phyloP scores from a whole-genome alignment of 2,888 invertebrate genomes.

The Tipula helvola region DNA sequence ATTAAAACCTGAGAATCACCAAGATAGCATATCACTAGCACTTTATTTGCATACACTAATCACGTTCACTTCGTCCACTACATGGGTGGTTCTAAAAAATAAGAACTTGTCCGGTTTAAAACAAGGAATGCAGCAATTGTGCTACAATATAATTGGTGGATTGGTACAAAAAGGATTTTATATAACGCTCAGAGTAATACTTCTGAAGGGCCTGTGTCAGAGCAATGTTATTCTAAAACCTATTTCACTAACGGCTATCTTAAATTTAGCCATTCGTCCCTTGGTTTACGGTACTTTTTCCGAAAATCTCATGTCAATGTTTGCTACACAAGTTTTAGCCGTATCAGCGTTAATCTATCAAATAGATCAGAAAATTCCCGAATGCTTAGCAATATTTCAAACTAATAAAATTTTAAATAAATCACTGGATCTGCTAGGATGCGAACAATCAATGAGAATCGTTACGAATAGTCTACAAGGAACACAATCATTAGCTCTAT shows the following conservation, averaged over 20 bases:
- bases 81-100: conserved; percentile 71
- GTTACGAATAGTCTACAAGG: conserved; percentile 78
- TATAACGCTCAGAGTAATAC: conserved; percentile 60
- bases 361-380: conserved; percentile 62
- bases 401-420: conserved; percentile 61
- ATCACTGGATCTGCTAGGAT: conserved; percentile 62
- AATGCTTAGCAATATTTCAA: conserved; percentile 56
- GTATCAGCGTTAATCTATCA: conserved; percentile 83
- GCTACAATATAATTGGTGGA: conserved; percentile 85
- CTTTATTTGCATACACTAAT: conserved; percentile 80
- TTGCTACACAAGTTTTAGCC: conserved; percentile 80
- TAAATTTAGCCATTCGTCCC: conserved; percentile 74
- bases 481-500: conserved; percentile 78
- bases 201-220: conserved; percentile 72
- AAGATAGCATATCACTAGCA: conserved; percentile 74
- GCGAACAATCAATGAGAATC: conserved; percentile 68
- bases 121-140: conserved; percentile 78
- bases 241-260: conserved; percentile 72
- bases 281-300: conserved; percentile 77
- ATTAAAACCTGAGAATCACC: conserved; percentile 70
- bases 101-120: conserved; percentile 71
- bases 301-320: conserved; percentile 74
- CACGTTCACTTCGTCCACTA: conserved; percentile 78
- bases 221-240: conserved; percentile 72
- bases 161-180: conserved; percentile 78